Base-by-base conservation (phyloP, 2,113 vertebrate species). In the Halcyon senegalensis region DNA sequence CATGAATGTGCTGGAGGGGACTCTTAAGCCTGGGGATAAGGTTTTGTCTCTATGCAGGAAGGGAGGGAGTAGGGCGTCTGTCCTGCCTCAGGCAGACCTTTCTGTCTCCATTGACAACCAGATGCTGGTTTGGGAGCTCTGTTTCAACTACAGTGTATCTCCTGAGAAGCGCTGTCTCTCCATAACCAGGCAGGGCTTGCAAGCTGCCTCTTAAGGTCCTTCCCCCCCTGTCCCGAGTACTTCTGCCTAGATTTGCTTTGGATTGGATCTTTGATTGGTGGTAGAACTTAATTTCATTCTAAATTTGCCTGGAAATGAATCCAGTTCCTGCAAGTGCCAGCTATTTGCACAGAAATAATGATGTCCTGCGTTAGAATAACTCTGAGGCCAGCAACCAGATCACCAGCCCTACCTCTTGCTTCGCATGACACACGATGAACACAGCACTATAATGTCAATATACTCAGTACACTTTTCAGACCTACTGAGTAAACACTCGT, bases 201-300 rank as follows among this genome's bases (percentile, higher is more conserved):
- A 1, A 87, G 30, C 43, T 67, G 46, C 35, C 79, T 35, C 16
- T 7, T 51, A 35, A 59, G 33, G 23, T 21, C 60, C 60, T 89
- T 67, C 50, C 24, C 50, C 24, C 50, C 43, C 23, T 13, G 15
- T 9, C 4, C 4, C 0, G 0, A 70, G n/a, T 74, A 69, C n/a
- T 74, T 92, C 39, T 78, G 31, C 68, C 39, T 13, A 7, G 8
- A 13, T 92, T 94, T 85, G 48, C 70, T 77, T 76, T 79, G 53
- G 69, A 64, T 64, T 41, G 58, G 12, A 58, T 35, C 69, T 91
- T 72, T 84, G 41, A 43, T 37, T 59, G 70, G 48, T 41, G 62
- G 16, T 41, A 69, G 73, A 64, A 64, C 44, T 51, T 62, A 50
- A 89, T 94, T 93, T 84, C 41, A 64, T 55, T 84, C 64, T 51